phyloP scores from a whole-genome alignment of 2,113 vertebrate species.

The Hippocampus mohnikei region DNA sequence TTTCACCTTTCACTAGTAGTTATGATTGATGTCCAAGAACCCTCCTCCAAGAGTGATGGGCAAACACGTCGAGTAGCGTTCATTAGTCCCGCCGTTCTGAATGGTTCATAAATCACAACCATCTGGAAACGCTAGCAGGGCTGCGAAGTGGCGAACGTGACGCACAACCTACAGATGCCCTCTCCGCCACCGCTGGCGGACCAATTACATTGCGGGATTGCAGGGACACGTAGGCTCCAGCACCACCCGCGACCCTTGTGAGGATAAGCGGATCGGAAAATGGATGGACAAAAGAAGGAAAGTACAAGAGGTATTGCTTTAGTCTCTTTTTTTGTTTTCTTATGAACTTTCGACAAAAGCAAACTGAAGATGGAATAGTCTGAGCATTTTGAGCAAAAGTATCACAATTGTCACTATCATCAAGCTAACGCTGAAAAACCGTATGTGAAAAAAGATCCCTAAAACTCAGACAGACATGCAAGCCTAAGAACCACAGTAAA shows the following conservation, averaged over 20 bases:
- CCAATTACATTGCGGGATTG: conserved; percentile 34
- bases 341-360: background rate
- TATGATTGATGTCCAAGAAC: conserved; percentile 17
- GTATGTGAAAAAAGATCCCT: too few relatives aligned
- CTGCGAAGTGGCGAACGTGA: conserved; percentile 13
- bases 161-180: background rate
- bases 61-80: conserved; percentile 47
- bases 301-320: background rate
- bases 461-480: too few relatives aligned
- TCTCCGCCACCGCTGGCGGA: conserved; percentile 19
- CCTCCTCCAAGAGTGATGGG: conserved; percentile 30
- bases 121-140: conserved; percentile 40
- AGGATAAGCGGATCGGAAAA: too few relatives aligned
- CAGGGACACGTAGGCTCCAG: conserved; percentile 6
- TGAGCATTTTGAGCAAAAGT: too few relatives aligned
- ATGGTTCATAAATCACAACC: conserved; percentile 56
- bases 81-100: conserved; percentile 46
- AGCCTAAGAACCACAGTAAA: too few relatives aligned
- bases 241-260: too few relatives aligned
- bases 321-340: background rate
- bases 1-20: conserved; percentile 19
- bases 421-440: too few relatives aligned
- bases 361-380: too few relatives aligned
- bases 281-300: too few relatives aligned
- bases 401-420: too few relatives aligned